A percentile compares a stretch with the other conserved stretches of the same genome.
These are phyloP conservation scores for Luperina nickerlii DNA, from an alignment of 2,888 invertebrate genomes.

Conservation along the genomic window DNA sequence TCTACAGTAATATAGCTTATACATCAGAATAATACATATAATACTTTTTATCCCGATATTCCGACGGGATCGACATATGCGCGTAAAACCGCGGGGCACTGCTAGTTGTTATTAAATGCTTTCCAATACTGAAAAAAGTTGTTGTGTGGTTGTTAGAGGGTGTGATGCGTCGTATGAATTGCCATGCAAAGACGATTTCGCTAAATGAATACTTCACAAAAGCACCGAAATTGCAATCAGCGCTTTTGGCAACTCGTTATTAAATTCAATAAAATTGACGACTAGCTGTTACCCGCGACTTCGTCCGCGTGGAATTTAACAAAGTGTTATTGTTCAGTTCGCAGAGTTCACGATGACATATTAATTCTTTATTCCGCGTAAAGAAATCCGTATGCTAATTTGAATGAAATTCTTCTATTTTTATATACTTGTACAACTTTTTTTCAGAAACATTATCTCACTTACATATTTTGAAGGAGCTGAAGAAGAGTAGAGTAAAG, in stretches of 20 bases:
- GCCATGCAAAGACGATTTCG: neutral
- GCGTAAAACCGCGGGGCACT: too few species aligned
- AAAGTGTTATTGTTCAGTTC: too few species aligned
- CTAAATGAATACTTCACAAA: neutral
- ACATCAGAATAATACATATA: too few species aligned
- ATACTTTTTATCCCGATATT: too few species aligned
- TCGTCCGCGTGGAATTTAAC: too few species aligned
- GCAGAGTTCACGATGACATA: too few species aligned
- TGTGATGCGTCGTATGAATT: neutral
- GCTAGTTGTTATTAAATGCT: neutral
- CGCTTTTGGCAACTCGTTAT: neutral
- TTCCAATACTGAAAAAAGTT: neutral
- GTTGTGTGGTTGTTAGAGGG: neutral
- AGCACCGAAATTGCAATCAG: conserved; percentile 15
- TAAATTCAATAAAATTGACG: neutral
- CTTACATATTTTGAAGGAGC: neutral
- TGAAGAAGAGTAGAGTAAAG: neutral
- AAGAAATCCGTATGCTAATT: too few species aligned
- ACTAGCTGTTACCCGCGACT: too few species aligned
- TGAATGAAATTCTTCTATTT: too few species aligned
- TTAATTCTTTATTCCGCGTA: too few species aligned
- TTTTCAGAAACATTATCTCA: neutral
- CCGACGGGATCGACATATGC: too few species aligned
- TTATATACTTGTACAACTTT: neutral
- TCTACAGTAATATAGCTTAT: too few species aligned